Conservation (phyloP, 2,113 vertebrate species). For the Equus quagga region DNA sequence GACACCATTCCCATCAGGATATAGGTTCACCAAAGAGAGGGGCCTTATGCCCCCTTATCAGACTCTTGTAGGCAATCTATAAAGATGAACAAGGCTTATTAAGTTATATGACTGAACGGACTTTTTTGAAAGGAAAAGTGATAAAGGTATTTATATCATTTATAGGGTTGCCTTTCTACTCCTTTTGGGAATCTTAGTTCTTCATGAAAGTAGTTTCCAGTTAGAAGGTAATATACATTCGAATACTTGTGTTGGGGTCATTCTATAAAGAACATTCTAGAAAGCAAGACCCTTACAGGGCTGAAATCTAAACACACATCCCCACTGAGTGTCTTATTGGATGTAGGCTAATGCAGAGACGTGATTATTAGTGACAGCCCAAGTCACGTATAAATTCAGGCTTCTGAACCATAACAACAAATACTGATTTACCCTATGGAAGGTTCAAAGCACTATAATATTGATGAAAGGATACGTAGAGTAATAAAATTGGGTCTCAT, state of each 20-base stretch:
- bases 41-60: not conserved
- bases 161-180: not conserved
- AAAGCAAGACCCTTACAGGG: not conserved
- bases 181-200: not conserved
- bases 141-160: not conserved
- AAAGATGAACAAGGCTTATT: not conserved
- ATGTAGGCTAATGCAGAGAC: not conserved
- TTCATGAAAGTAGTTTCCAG: not conserved
- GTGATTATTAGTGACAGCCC: not conserved
- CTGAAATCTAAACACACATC: not conserved
- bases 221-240: not conserved
- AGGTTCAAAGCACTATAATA: not conserved
- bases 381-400: not conserved
- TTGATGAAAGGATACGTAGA: not conserved
- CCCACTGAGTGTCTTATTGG: not conserved
- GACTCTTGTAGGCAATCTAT: not conserved
- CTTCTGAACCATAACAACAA: not conserved
- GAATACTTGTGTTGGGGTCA: not conserved
- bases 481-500: not conserved
- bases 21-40: not conserved
- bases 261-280: not conserved
- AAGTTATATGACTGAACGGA: not conserved
- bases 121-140: not conserved
- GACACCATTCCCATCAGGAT: not conserved
- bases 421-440: not conserved